These are phyloP conservation scores for Leptoteleia sp. DNA, from an alignment of 1,140 invertebrate genomes.

Conservation along the genomic window DNA sequence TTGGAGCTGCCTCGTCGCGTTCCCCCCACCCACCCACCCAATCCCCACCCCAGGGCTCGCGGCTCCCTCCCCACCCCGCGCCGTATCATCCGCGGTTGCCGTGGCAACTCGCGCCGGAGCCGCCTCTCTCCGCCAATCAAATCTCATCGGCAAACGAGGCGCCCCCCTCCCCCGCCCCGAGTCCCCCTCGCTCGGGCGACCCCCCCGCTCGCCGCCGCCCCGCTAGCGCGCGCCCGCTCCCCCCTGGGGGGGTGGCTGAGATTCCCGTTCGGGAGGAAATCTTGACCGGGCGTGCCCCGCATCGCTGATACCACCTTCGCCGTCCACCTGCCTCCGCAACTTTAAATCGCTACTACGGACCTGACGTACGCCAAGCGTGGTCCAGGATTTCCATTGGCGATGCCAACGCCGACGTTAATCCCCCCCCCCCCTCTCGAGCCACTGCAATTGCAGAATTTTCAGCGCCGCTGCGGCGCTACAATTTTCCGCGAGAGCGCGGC, in stretches of 20 bases:
- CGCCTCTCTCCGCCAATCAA: slow-evolving; percentile 80
- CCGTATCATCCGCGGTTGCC: slow-evolving; percentile 78
- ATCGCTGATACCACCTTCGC: slow-evolving; percentile 77
- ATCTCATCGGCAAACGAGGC: slow-evolving; percentile 72
- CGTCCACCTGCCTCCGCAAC: slow-evolving; percentile 52
- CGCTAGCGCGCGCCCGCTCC: slow-evolving; percentile 22
- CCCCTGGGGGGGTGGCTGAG: slow-evolving; percentile 75
- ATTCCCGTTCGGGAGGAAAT: slow-evolving; percentile 81
- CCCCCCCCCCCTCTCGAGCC: slow-evolving; percentile 45
- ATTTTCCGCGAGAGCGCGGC: slow-evolving; percentile 25
- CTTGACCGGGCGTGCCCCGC: slow-evolving; percentile 81
- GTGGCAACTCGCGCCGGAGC: slow-evolving; percentile 81
- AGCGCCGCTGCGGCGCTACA: slow-evolving; percentile 44
- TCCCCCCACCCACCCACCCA: slow-evolving; percentile 19
- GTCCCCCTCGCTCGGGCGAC: too few species aligned
- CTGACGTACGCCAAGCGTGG: slow-evolving; percentile 58
- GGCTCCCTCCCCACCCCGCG: slow-evolving; percentile 1
- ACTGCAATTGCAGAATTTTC: slow-evolving; percentile 64
- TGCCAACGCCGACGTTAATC: slow-evolving; percentile 59
- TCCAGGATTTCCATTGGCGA: slow-evolving; percentile 59
- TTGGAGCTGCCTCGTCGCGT: not conserved
- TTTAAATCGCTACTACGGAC: slow-evolving; percentile 68
- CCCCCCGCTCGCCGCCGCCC: slow-evolving; percentile 13
- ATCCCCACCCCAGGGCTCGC: not conserved
- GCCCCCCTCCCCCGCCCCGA: slow-evolving; percentile 19